Evolutionary conservation across 2,113 vertebrate genomes (phyloP), one percentile per base, ranked within the genome.

Genomic region (Ailuropoda melanoleuca): DNA sequence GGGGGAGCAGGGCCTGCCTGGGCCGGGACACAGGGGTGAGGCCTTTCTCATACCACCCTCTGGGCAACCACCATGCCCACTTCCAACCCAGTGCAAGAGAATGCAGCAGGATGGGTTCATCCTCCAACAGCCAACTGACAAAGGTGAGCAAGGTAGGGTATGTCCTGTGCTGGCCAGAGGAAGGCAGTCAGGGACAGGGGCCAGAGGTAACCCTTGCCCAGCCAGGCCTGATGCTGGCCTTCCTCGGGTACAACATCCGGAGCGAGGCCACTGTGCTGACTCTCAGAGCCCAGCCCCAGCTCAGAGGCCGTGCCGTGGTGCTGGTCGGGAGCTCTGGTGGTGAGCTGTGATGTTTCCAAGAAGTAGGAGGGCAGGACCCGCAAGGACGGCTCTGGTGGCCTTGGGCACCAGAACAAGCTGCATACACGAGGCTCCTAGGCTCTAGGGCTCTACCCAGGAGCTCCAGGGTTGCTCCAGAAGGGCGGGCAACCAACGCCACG

Each of bases 331-430:
- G 58, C n/a, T 43, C 83, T 83, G 26, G 6, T 19, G 48, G 29
- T 72, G 46, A 66, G 46, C 48, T 72, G 66, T 37, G 86, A 93
- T 1, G 78, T 34, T 85, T 58, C 84, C 34, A 82, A 83, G 96
- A 87, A 0, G 26, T 1, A 56, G n/a, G 1, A 75, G 23, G 78
- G 80, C 9, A 53, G 72, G 64, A 94, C 1, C 77, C 29, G 31
- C 29, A 68, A 92, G 66, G 34, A 55, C 8, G 15, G 58, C 46
- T 55, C 83, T 72, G 26, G 7, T 34, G 75, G 29, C 46, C 75
- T 53, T 8, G 46, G 46, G 46, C 29, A 31, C 81, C 13, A 11
- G 17, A 21, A 39, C 56, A 84, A 56, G 26, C 60, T n/a, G 29
- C 82, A 37, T 26, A 10, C 29, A 6, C 12, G 15, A n/a, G 1